Percentiles rank a stretch among this genome's conserved stretches.
Conservation (phyloP, 2,113 vertebrate species). For the Hiodon alosoides region DNA sequence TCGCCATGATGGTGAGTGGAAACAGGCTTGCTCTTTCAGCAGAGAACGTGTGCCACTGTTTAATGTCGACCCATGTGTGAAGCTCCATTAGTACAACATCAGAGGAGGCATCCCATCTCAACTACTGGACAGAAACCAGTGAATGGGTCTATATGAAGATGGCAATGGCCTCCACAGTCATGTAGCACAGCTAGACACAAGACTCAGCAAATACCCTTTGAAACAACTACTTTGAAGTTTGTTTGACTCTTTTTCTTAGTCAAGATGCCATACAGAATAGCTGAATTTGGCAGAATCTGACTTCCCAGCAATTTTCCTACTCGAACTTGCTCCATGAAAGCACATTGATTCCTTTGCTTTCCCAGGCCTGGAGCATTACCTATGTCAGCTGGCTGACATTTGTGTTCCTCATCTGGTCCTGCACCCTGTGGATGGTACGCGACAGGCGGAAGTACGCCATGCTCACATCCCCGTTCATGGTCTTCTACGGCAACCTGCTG, state of each 20-base stretch:
- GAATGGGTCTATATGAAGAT: background rate
- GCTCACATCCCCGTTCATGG: constrained; percentile 95
- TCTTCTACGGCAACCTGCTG: constrained; percentile 85
- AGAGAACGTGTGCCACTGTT: background rate
- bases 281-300: no score
- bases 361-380: constrained; percentile 92
- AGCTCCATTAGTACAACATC: background rate
- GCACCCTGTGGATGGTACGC: constrained; percentile 91
- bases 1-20: constrained; percentile 86
- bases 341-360: constrained; percentile 1
- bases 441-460: constrained; percentile 90
- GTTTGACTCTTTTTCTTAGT: no score
- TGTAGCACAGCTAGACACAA: background rate
- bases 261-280: no score
- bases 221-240: background rate
- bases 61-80: constrained; percentile 21
- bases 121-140: no score
- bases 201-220: background rate
- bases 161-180: background rate
- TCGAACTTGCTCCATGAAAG: background rate
- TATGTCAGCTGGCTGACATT: constrained; percentile 98
- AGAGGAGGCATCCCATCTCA: background rate
- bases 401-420: constrained; percentile 93
- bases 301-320: no score
- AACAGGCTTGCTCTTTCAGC: background rate